Base-by-base conservation (phyloP, 2,797 vertebrate species). In the Carduelis carduelis region DNA sequence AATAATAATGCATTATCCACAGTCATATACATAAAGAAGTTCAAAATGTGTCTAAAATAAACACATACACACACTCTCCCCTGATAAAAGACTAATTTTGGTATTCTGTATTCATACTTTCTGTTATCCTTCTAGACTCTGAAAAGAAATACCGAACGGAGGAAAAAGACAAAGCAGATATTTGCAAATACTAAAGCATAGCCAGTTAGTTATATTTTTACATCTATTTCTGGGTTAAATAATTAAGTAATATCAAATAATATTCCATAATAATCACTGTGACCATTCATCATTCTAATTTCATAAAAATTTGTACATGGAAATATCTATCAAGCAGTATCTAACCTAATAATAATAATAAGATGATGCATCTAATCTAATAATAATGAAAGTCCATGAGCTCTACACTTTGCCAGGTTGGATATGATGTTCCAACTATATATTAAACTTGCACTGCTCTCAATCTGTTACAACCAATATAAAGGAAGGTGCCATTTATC, bases 261-360 rank as follows among this genome's bases (percentile, higher is more conserved):
- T 47, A 84, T 52, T 61, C 28, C n/a, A 35, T 50, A 46, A 26
- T 80, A 66, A 39, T n/a, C n/a, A n/a, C 68, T 13, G 19, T 30
- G 15, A 78, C 30, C 16, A 46, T 76, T 76, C 23, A 77, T 77
- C 5, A 71, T 83, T 74, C 49, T 34, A 78, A 82, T 59, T 76
- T 79, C 2, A 83, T 65, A 11, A 72, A 70, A 75, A 86, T 1
- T 19, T 49, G 47, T 39, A 43, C 34, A 78, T 12, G 35, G 24
- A 95, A 85, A 50, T 77, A 90, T 44, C 17, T 83, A 55, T 76
- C 52, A 80, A 87, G 3, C 4, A 49, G 14, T 41, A 74, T n/a
- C 44, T 89, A 87, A 91, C 59, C 35, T 47, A 87, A 72, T 82
- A 84, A 74, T 57, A 63, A 32, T 53, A 83, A 30, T 27, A 39